Percentiles rank a stretch among this genome's conserved stretches.
These are phyloP conservation scores for Automeris io DNA, from an alignment of 2,888 invertebrate genomes.

Conservation along the genomic window DNA sequence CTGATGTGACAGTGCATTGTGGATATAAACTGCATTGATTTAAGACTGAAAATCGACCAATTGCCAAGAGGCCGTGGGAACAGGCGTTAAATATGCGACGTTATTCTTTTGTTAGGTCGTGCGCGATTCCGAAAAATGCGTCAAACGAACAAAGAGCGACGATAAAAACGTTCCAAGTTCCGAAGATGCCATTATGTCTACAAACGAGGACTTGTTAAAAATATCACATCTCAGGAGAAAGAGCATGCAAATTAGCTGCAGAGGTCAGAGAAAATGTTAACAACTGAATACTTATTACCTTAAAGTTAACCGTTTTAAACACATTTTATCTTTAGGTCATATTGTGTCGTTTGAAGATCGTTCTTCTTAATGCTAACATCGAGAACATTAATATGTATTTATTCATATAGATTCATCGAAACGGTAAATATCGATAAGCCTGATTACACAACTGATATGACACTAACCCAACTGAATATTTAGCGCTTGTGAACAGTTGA, in stretches of 20 bases:
- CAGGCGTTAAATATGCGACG: slow-evolving; percentile 55
- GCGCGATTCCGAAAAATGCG: slow-evolving; percentile 16
- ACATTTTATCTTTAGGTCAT: slow-evolving; percentile 24
- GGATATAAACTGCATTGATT: slow-evolving; percentile 25
- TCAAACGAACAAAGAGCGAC: slow-evolving; percentile 16
- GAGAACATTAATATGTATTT: too few species aligned
- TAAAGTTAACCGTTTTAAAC: slow-evolving; percentile 38
- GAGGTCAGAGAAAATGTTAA: slow-evolving; percentile 45
- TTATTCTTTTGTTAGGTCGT: slow-evolving; percentile 48
- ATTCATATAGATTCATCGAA: too few species aligned
- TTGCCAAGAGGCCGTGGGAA: slow-evolving; percentile 53
- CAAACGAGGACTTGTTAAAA: slow-evolving; percentile 27
- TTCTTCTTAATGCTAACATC: too few species aligned
- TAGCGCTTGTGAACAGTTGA: too few species aligned
- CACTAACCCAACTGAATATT: too few species aligned
- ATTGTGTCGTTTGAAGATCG: slow-evolving; percentile 17
- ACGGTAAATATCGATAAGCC: too few species aligned
- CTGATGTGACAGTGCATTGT: slow-evolving; percentile 12
- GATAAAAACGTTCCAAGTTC: slow-evolving; percentile 22
- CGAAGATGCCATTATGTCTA: slow-evolving; percentile 32
- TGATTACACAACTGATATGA: too few species aligned
- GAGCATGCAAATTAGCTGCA: slow-evolving; percentile 38
- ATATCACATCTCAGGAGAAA: slow-evolving; percentile 26
- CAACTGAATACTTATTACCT: slow-evolving; percentile 43
- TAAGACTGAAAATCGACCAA: slow-evolving; percentile 22